Conservation (phyloP, 2,888 invertebrate species). For the Crematogaster levior region DNA sequence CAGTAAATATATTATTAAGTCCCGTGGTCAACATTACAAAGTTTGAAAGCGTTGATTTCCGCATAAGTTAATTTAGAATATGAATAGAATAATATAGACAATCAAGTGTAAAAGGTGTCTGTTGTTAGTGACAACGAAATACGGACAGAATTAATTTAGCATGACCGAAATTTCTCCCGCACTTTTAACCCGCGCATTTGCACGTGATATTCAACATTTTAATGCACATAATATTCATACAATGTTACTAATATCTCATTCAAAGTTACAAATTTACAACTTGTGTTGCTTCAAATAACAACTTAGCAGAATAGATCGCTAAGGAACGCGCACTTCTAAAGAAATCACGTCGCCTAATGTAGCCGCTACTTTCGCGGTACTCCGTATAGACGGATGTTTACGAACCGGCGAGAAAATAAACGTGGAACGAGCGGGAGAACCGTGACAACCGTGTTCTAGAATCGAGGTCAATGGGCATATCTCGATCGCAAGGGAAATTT, state of each 20-base stretch:
- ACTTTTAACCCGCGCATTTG: neutral
- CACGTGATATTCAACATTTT: neutral
- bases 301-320: neutral
- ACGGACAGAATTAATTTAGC: conserved; percentile 38
- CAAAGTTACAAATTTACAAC: neutral
- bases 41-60: too few relatives aligned
- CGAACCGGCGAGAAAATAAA: conserved; percentile 37
- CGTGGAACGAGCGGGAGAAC: conserved; percentile 38
- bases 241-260: neutral
- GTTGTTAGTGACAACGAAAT: too few relatives aligned
- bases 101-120: too few relatives aligned
- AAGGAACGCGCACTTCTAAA: neutral
- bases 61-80: too few relatives aligned
- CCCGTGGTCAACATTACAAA: too few relatives aligned
- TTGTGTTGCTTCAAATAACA: neutral
- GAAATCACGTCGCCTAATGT: neutral
- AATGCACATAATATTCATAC: too few relatives aligned
- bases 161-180: neutral
- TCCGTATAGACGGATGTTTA: conserved; percentile 28
- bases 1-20: too few relatives aligned
- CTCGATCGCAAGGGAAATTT: conserved; percentile 25
- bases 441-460: conserved; percentile 44
- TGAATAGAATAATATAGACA: too few relatives aligned
- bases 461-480: conserved; percentile 45
- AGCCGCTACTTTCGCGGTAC: conserved; percentile 23